phyloP scores from a whole-genome alignment of 2,888 invertebrate species.

The Drymonia ruficornis region DNA sequence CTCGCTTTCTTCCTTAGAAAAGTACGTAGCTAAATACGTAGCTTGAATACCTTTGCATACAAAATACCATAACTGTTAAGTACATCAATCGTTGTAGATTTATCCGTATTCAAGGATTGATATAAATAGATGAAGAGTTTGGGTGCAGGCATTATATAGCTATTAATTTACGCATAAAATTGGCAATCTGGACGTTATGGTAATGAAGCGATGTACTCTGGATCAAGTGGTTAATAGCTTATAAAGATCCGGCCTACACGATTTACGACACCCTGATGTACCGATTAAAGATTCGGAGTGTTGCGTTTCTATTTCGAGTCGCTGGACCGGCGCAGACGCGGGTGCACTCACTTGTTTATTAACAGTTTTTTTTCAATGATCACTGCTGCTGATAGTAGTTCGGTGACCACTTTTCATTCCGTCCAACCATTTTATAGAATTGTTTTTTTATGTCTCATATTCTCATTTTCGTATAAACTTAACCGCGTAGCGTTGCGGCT shows the following conservation, averaged over 20 bases:
- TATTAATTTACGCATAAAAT: no score
- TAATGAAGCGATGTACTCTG: conserved; percentile 43
- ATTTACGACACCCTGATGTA: conserved; percentile 64
- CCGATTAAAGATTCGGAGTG: conserved; percentile 51
- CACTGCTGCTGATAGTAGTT: conserved; percentile 50
- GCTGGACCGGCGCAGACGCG: conserved; percentile 66
- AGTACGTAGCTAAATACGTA: neutral
- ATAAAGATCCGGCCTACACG: conserved; percentile 58
- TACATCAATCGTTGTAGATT: neutral
- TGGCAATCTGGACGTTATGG: no score
- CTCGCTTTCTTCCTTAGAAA: conserved; percentile 37
- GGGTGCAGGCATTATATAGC: neutral
- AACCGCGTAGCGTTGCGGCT: neutral
- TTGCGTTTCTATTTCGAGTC: conserved; percentile 68
- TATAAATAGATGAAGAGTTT: neutral
- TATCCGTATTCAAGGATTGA: neutral
- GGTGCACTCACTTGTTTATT: conserved; percentile 54
- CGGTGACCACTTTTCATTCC: conserved; percentile 51
- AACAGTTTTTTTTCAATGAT: conserved; percentile 67
- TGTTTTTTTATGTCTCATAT: neutral
- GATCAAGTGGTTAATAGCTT: conserved; percentile 61
- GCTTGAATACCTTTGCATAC: conserved; percentile 13
- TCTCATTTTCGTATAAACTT: neutral
- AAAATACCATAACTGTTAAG: neutral
- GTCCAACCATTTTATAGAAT: no score